phyloP scores from a whole-genome alignment of 2,113 vertebrate genomes.

The Colossoma macropomum region DNA sequence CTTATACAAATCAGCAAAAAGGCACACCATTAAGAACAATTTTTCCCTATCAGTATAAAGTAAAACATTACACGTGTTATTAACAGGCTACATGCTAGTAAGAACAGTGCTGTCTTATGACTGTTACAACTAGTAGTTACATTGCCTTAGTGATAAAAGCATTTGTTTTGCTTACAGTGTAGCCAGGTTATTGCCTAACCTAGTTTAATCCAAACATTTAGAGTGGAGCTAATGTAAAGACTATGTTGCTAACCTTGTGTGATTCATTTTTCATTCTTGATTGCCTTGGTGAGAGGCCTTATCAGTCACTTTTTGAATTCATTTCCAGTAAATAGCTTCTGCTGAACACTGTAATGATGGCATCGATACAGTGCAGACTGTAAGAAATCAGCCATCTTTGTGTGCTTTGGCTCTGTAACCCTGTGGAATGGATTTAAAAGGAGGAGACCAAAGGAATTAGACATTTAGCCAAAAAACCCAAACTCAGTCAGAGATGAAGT shows the following conservation, averaged over 20 bases:
- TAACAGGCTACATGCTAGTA: background rate
- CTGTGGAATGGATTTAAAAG: background rate
- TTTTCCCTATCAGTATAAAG: background rate
- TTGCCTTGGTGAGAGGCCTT: background rate
- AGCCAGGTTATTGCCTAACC: background rate
- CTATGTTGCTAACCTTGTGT: background rate
- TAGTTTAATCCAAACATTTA: background rate
- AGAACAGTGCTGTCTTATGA: background rate
- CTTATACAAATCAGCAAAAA: conserved; percentile 2
- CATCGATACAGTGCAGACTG: background rate
- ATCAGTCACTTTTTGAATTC: background rate
- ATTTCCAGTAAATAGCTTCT: background rate
- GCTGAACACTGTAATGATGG: no score
- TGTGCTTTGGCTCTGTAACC: background rate
- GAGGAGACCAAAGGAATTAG: background rate
- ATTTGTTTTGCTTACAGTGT: background rate
- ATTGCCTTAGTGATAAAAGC: background rate
- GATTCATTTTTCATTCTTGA: background rate
- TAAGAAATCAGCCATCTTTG: background rate
- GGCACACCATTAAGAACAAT: conserved; percentile 11
- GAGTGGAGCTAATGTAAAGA: conserved; percentile 3
- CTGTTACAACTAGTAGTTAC: background rate
- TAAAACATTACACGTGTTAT: background rate
- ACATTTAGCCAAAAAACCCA: background rate
- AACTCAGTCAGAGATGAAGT: no score